phyloP scores from a whole-genome alignment of 2,888 invertebrate species.

The Luffia ferchaultella region DNA sequence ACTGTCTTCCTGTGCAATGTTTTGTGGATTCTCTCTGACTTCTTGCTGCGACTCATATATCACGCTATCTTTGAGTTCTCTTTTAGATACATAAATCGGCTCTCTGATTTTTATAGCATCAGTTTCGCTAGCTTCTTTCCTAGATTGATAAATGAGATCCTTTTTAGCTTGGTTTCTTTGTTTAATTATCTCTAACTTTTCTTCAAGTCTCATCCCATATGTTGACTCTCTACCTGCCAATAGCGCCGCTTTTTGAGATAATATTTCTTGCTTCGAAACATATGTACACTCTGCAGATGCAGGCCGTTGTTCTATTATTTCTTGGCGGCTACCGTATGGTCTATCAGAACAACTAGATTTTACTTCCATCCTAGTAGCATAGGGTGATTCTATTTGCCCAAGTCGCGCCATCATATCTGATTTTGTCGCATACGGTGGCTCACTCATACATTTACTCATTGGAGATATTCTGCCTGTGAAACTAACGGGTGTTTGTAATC shows the following conservation, averaged over 20 bases:
- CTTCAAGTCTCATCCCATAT: slow-evolving; percentile 45
- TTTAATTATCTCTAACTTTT: slow-evolving; percentile 59
- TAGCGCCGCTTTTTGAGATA: slow-evolving; percentile 56
- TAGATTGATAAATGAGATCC: slow-evolving; percentile 59
- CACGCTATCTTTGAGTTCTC: slow-evolving; percentile 57
- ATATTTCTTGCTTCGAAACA: slow-evolving; percentile 58
- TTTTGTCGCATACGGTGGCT: slow-evolving; percentile 52
- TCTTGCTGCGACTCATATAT: slow-evolving; percentile 62
- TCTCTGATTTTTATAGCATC: slow-evolving; percentile 51
- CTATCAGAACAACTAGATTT: slow-evolving; percentile 55
- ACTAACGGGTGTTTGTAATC: slow-evolving; percentile 46
- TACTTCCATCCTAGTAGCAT: slow-evolving; percentile 42
- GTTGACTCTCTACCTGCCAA: slow-evolving; percentile 50
- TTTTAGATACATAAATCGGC: slow-evolving; percentile 57
- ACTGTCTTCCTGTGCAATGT: slow-evolving; percentile 4
- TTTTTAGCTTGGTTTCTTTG: slow-evolving; percentile 62
- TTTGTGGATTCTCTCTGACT: slow-evolving; percentile 24
- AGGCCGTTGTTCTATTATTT: slow-evolving; percentile 41
- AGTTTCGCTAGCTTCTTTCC: slow-evolving; percentile 55
- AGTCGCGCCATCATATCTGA: slow-evolving; percentile 52
- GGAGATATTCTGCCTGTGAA: slow-evolving; percentile 45
- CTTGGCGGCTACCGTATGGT: slow-evolving; percentile 33
- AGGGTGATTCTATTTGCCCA: slow-evolving; percentile 44
- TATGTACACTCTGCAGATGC: slow-evolving; percentile 58
- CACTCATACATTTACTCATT: slow-evolving; percentile 56